Evolutionary conservation across 2,113 vertebrate genomes (phyloP).

Genomic region (Scomber scombrus): DNA sequence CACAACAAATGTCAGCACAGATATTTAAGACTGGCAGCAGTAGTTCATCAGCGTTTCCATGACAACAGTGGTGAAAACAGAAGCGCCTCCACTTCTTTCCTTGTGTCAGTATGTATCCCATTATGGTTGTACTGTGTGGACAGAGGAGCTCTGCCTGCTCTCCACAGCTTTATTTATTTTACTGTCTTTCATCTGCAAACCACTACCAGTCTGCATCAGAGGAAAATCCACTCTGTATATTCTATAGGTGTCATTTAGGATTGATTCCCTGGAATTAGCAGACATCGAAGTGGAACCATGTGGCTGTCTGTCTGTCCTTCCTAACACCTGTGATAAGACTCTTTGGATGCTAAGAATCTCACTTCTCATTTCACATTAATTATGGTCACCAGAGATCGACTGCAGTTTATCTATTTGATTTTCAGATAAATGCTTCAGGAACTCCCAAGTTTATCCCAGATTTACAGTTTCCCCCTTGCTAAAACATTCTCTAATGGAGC

Average conservation of each 20-base stretch:
- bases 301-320: slow-evolving; percentile 72
- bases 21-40: slow-evolving; percentile 40
- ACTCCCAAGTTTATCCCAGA: slow-evolving; percentile 34
- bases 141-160: slow-evolving; percentile 76
- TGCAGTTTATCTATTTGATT: slow-evolving; percentile 6
- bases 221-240: slow-evolving; percentile 78
- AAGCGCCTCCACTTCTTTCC: slow-evolving; percentile 60
- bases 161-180: slow-evolving; percentile 84
- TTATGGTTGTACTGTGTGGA: slow-evolving; percentile 78
- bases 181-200: slow-evolving; percentile 84
- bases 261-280: slow-evolving; percentile 82
- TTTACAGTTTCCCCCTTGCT: slow-evolving; percentile 40
- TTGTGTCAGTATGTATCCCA: slow-evolving; percentile 78
- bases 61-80: slow-evolving; percentile 64
- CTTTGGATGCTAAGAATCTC: slow-evolving; percentile 23
- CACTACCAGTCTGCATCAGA: slow-evolving; percentile 82
- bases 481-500: slow-evolving; percentile 48
- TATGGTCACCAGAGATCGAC: slow-evolving; percentile 5
- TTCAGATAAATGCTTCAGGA: slow-evolving; percentile 32
- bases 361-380: slow-evolving; percentile 30
- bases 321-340: slow-evolving; percentile 73
- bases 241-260: slow-evolving; percentile 84
- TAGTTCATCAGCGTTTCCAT: slow-evolving; percentile 61
- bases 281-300: slow-evolving; percentile 81
- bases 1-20: slow-evolving; percentile 26